Evolutionary conservation across 2,113 vertebrate species (phyloP).

Genomic region (Garra rufa): DNA sequence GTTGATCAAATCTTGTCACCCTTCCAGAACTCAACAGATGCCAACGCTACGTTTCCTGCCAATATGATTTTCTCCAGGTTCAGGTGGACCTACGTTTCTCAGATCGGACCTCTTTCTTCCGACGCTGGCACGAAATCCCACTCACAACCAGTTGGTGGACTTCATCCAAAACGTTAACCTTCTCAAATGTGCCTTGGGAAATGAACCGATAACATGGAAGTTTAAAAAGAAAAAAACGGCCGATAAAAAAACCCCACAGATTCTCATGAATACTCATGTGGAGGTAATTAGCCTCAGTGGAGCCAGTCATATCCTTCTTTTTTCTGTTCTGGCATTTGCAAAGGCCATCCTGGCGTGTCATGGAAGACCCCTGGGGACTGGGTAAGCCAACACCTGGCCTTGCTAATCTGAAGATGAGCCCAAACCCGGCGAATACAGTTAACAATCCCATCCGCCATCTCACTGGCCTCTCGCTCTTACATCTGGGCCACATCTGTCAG

Average conservation of each 20-base stretch:
- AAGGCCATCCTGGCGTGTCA: constrained; percentile 45
- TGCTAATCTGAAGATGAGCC: constrained; percentile 60
- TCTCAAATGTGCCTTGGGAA: constrained; percentile 30
- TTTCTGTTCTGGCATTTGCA: constrained; percentile 58
- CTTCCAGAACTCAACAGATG: constrained; percentile 4
- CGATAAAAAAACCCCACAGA: constrained; percentile 32
- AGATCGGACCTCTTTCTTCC: neutral
- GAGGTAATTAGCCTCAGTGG: constrained; percentile 67
- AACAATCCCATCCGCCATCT: constrained; percentile 32
- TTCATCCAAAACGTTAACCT: constrained; percentile 47
- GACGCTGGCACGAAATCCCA: neutral
- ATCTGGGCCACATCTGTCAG: constrained; percentile 49
- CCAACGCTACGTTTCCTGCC: neutral
- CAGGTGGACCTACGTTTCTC: neutral
- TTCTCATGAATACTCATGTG: constrained; percentile 66
- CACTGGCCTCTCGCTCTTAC: constrained; percentile 49
- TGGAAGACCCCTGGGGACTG: constrained; percentile 25
- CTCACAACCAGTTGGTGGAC: constrained; percentile 22
- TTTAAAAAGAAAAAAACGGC: constrained; percentile 38
- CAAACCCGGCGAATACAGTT: constrained; percentile 51
- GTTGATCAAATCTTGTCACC: constrained; percentile 11
- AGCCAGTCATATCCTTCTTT: constrained; percentile 52
- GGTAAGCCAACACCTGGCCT: constrained; percentile 46
- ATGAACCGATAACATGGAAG: constrained; percentile 43
- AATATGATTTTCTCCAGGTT: constrained; percentile 16